phyloP scores from a whole-genome alignment of 2,113 vertebrate genomes.

The Mesitornis unicolor region DNA sequence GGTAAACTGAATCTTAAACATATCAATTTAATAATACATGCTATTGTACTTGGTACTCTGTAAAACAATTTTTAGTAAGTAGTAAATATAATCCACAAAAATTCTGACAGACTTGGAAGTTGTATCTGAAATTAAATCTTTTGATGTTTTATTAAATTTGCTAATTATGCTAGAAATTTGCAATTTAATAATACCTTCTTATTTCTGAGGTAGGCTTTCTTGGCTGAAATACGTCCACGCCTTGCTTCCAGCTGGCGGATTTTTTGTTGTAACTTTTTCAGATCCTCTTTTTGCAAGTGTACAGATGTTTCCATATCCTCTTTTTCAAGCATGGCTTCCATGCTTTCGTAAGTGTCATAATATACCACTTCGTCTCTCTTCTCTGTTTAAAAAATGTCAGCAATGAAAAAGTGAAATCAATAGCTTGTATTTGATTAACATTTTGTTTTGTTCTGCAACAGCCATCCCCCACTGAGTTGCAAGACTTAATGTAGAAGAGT shows the following conservation, averaged over 20 bases:
- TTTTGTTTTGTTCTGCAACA: neutral
- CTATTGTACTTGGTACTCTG: neutral
- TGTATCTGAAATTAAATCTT: neutral
- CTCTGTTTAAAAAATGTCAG: conserved; percentile 67
- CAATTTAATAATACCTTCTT: conserved; percentile 84
- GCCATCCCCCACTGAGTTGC: neutral
- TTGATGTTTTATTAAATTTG: neutral
- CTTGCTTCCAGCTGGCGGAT: conserved; percentile 92
- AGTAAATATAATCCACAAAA: neutral
- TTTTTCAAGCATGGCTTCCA: conserved; percentile 91
- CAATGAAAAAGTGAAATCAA: neutral
- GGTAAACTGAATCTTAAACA: neutral
- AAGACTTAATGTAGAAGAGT: neutral
- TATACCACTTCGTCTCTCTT: conserved; percentile 94
- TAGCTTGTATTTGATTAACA: neutral
- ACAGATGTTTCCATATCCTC: conserved; percentile 76
- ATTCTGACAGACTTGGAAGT: neutral
- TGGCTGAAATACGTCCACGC: conserved; percentile 92
- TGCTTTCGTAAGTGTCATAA: conserved; percentile 94
- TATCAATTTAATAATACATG: neutral
- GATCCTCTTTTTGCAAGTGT: conserved; percentile 83
- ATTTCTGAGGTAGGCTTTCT: conserved; percentile 99
- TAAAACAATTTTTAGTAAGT: neutral
- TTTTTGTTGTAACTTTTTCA: conserved; percentile 87
- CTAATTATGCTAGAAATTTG: neutral